Percentiles rank a stretch among this genome's conserved stretches.
Evolutionary conservation across 2,888 invertebrate genomes (phyloP).

Genomic region (Temnothorax unifasciatus): DNA sequence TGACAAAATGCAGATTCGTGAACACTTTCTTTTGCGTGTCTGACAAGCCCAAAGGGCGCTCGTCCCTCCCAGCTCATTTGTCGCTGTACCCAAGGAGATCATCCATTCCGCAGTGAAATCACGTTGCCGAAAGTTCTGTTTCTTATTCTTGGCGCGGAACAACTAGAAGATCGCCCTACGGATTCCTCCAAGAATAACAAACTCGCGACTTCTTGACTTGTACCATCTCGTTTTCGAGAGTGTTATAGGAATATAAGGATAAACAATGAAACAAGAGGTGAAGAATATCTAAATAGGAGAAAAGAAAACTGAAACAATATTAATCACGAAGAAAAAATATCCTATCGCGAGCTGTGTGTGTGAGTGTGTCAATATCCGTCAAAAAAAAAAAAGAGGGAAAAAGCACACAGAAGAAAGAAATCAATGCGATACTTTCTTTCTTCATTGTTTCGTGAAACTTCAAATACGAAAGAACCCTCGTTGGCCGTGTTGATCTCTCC

Average conservation of each 20-base stretch:
- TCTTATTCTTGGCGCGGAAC: slow-evolving; percentile 9
- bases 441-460: background rate
- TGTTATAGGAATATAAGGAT: background rate
- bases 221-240: background rate
- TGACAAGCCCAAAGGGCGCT: slow-evolving; percentile 35
- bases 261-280: background rate
- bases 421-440: background rate
- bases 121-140: slow-evolving; percentile 54
- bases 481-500: slow-evolving; percentile 55
- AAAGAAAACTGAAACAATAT: background rate
- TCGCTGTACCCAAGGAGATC: slow-evolving; percentile 4
- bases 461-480: slow-evolving; percentile 28
- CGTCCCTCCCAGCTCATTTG: slow-evolving; percentile 62
- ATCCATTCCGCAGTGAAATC: slow-evolving; percentile 60
- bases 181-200: slow-evolving; percentile 9
- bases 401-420: background rate
- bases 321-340: background rate
- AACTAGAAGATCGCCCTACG: slow-evolving; percentile 22
- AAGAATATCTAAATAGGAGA: background rate
- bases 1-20: slow-evolving; percentile 72
- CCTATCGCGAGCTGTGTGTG: background rate
- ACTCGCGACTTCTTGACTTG: background rate
- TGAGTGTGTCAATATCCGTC: background rate
- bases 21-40: slow-evolving; percentile 61
- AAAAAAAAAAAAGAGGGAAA: background rate